Evolutionary conservation across 1,140 invertebrate species (phyloP).

Genomic region (Tetragonula clypearis): DNA sequence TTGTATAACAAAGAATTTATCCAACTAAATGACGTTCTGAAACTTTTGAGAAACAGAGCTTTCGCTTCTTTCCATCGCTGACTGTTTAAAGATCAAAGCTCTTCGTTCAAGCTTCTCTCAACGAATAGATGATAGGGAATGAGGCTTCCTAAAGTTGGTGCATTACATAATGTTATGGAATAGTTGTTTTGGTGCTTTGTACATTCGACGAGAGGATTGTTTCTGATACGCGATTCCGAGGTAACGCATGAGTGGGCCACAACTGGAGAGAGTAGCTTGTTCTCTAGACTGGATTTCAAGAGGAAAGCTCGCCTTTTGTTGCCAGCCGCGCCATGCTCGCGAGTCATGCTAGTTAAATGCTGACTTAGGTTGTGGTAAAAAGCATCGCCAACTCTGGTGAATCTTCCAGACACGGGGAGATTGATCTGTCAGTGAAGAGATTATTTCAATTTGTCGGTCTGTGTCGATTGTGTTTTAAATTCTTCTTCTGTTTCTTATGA

Average conservation of each 20-base stretch:
- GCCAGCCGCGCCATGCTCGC: no score
- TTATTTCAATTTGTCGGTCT: no score
- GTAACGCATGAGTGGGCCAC: neutral
- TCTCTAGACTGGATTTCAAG: neutral
- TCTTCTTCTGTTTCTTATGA: no score
- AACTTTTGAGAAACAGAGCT: neutral
- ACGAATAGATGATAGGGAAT: constrained; percentile 4
- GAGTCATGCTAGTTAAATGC: neutral
- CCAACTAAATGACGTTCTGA: no score
- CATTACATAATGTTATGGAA: constrained; percentile 1
- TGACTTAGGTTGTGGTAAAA: neutral
- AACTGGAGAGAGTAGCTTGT: neutral
- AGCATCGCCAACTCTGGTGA: neutral
- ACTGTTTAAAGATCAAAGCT: neutral
- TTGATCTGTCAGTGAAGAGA: no score
- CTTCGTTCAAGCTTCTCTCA: constrained; percentile 34
- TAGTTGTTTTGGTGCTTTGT: neutral
- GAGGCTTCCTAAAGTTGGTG: neutral
- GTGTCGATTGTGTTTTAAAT: no score
- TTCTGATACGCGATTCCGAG: neutral
- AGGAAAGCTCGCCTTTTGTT: constrained; percentile 6
- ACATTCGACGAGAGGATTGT: neutral
- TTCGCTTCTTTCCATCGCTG: neutral
- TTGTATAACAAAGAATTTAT: no score
- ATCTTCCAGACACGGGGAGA: neutral